These are phyloP conservation scores for Cyanoramphus novaezelandiae DNA, from an alignment of 2,113 vertebrate genomes.

Conservation along the genomic window DNA sequence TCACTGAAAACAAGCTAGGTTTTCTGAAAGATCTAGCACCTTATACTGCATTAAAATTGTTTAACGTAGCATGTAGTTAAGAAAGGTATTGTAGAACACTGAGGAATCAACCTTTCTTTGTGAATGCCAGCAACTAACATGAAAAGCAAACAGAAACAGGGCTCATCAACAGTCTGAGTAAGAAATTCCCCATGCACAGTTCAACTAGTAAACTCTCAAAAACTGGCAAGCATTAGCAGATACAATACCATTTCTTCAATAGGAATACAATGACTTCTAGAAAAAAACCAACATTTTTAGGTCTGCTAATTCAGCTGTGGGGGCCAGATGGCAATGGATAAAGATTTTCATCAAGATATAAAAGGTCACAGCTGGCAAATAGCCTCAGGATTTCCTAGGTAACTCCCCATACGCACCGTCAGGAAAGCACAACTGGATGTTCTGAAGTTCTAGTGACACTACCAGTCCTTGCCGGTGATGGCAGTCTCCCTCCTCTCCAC, in stretches of 20 bases:
- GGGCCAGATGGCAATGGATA: not conserved
- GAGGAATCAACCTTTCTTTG: not conserved
- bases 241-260: not conserved
- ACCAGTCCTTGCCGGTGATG: not conserved
- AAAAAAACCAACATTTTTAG: not conserved
- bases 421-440: not conserved
- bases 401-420: accelerated
- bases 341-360: not conserved
- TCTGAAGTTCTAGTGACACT: not conserved
- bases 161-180: not conserved
- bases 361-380: not conserved
- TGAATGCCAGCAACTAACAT: not conserved
- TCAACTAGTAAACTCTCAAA: not conserved
- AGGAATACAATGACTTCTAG: not conserved
- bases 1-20: not conserved
- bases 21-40: not conserved
- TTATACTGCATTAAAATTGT: not conserved
- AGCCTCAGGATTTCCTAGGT: not conserved
- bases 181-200: not conserved
- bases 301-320: not conserved
- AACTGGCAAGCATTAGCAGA: not conserved
- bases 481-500: not conserved
- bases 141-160: not conserved
- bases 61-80: not conserved
- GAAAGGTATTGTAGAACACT: not conserved